These are phyloP conservation scores for Drosophila parabipectinata DNA, from an alignment of 1,140 invertebrate species.

Conservation along the genomic window DNA sequence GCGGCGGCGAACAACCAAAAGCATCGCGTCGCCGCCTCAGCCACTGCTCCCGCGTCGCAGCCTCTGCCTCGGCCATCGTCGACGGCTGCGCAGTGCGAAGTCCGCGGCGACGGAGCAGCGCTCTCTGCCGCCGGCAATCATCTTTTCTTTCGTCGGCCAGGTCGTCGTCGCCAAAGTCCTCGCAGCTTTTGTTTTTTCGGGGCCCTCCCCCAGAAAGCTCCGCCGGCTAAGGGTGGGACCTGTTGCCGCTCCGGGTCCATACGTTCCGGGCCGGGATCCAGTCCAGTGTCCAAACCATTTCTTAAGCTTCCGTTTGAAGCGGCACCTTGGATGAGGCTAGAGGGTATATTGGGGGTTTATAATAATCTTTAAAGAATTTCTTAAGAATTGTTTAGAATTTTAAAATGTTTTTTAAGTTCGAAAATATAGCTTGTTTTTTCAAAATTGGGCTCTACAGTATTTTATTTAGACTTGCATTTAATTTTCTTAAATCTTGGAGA, in stretches of 20 bases:
- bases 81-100: constrained; percentile 15
- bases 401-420: too few relatives aligned
- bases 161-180: constrained; percentile 24
- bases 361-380: too few relatives aligned
- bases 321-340: too few relatives aligned
- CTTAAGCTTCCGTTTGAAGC: neutral
- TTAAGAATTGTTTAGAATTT: too few relatives aligned
- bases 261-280: neutral
- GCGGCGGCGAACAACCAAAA: constrained; percentile 9
- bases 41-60: constrained; percentile 6
- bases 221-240: constrained; percentile 60
- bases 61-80: constrained; percentile 8
- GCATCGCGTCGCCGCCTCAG: constrained; percentile 23
- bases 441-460: too few relatives aligned
- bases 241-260: constrained; percentile 44
- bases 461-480: too few relatives aligned
- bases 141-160: neutral
- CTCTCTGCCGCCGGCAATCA: constrained; percentile 21
- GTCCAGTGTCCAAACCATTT: neutral
- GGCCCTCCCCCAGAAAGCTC: constrained; percentile 29
- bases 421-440: too few relatives aligned
- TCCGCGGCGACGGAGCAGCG: neutral
- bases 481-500: too few relatives aligned
- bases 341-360: too few relatives aligned
- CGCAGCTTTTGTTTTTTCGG: constrained; percentile 31